Evolutionary conservation across 2,888 invertebrate species (phyloP).

Genomic region (Taenaris catops): DNA sequence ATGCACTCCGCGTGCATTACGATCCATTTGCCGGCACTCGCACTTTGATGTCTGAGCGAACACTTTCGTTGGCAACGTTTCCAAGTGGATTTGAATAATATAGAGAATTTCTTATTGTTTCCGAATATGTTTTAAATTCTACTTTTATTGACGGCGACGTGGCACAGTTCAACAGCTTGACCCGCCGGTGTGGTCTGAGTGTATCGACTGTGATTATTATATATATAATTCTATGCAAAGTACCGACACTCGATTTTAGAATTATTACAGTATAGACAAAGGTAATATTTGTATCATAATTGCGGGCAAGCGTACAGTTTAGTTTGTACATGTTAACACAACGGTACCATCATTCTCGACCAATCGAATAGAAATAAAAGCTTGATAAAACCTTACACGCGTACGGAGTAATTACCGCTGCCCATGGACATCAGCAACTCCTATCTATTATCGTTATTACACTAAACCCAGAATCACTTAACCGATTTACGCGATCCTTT

Average conservation of each 20-base stretch:
- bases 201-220: not conserved
- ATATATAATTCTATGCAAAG: not conserved
- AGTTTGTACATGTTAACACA: no score
- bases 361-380: no score
- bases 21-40: constrained; percentile 49
- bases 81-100: constrained; percentile 23
- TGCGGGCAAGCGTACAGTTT: no score
- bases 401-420: no score
- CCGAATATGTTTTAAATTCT: constrained; percentile 18
- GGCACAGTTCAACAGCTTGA: not conserved
- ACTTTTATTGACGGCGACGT: constrained; percentile 4
- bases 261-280: no score
- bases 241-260: not conserved
- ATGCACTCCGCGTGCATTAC: constrained; percentile 55
- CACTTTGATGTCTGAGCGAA: constrained; percentile 29
- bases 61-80: constrained; percentile 14
- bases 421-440: no score
- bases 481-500: no score
- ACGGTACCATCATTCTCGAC: no score
- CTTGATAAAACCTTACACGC: no score
- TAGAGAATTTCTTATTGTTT: constrained; percentile 22
- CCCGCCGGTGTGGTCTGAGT: not conserved
- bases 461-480: no score
- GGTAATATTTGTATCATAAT: no score
- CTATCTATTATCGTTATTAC: no score